Percentiles rank a stretch among this genome's conserved stretches.
phyloP scores from a whole-genome alignment of 2,888 invertebrate genomes.

The Synergus gifuensis region DNA sequence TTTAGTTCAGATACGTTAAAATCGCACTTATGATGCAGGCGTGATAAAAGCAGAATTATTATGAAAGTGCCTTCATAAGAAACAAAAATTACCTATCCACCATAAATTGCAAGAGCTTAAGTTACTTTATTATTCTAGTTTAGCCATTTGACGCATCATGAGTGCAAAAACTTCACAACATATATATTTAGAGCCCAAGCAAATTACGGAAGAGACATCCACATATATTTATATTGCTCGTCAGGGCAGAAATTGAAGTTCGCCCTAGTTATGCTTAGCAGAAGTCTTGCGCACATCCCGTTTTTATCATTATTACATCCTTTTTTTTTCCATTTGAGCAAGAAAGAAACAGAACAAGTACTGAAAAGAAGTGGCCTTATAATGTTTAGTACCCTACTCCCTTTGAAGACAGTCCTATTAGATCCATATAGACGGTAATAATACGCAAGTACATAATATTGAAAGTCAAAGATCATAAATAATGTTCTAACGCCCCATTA shows the following conservation, averaged over 20 bases:
- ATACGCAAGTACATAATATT: background rate
- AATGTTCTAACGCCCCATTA: background rate
- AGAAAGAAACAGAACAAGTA: background rate
- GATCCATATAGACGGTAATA: background rate
- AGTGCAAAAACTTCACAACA: slow-evolving; percentile 8
- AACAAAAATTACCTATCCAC: background rate
- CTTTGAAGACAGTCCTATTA: background rate
- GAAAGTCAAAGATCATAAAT: background rate
- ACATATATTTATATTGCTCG: slow-evolving; percentile 7
- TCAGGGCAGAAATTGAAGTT: slow-evolving; percentile 22
- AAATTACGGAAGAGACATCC: slow-evolving; percentile 26
- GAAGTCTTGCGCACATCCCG: background rate
- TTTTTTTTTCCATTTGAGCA: background rate
- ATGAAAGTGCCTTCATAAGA: background rate
- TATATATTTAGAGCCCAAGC: background rate
- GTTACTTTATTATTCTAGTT: slow-evolving; percentile 23
- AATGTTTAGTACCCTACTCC: background rate
- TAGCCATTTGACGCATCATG: background rate
- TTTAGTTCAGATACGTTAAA: too few relatives aligned
- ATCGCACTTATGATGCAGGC: too few relatives aligned
- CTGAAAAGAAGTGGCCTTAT: background rate
- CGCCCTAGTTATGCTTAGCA: slow-evolving; percentile 24
- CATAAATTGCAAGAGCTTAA: slow-evolving; percentile 12
- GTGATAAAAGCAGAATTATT: background rate
- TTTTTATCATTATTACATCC: slow-evolving; percentile 28